Evolutionary conservation across 2,888 invertebrate species (phyloP), one percentile per base, ranked within the genome.

Genomic region (Idaea dimidiata): DNA sequence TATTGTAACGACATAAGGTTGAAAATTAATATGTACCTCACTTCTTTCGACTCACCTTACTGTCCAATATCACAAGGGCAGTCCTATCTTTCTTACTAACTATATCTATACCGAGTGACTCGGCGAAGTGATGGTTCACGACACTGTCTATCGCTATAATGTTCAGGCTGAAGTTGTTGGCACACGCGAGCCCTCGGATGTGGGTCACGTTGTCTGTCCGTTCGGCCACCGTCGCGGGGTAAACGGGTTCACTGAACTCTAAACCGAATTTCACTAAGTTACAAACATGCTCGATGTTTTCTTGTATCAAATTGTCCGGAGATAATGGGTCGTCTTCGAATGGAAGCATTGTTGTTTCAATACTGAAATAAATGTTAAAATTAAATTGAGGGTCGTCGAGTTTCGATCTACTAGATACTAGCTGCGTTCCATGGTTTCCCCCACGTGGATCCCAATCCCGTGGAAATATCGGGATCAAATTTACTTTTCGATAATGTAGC

Each of bases 131-230:
- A 71, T 94, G 94, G 78, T 96, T 96, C 61, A 93, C 87, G 1
- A 95, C 83, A 71, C 96, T 96, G 80, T 97, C 97, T 72, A 97
- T 93, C 0, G 96, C 96, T 53, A 97, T 85, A 68, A 91, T 86
- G 60, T 89, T 80, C 62, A 92, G 61, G 54, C 81, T 88, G 54
- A 80, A 79, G 69, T 92, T 92, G 0, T 79, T 74, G 1, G 77
- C 73, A 73, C 94, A 94, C 0, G 91, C 85, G 32, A 94, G 74
- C 0, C 94, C 94, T 0, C 81, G 80, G 7, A 94, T 75, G n/a
- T 79, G 74, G 0, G 86, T 82, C n/a, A 85, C 69, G 56, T 88
- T 84, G 7, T 67, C 70, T 16, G 67, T 70, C 33, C 75, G 74
- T 43, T 78, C 77, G 0, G 76, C 70, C 6, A 75, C 81, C 53